Evolutionary conservation across 1,140 invertebrate genomes (phyloP).

Genomic region (Drosophila kanapiae): DNA sequence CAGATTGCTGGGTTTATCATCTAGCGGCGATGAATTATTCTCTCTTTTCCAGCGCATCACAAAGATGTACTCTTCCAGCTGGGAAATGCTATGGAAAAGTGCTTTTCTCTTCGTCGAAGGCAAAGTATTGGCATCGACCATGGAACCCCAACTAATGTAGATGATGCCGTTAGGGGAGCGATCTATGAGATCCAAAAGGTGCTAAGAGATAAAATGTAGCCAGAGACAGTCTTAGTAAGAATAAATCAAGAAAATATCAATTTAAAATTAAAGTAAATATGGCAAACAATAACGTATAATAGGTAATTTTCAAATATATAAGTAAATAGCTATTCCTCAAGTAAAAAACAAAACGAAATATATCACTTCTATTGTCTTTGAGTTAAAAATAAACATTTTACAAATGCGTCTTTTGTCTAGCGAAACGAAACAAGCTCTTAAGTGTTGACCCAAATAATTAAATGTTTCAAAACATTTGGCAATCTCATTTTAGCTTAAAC

Average conservation of each 20-base stretch:
- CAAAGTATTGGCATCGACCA: slow-evolving; percentile 88
- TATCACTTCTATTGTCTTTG: background rate
- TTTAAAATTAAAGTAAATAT: background rate
- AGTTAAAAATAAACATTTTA: slow-evolving; percentile 10
- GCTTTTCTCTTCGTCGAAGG: slow-evolving; percentile 86
- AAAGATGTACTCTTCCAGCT: slow-evolving; percentile 85
- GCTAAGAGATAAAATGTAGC: slow-evolving; percentile 13
- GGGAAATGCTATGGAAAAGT: slow-evolving; percentile 87
- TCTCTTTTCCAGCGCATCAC: slow-evolving; percentile 90
- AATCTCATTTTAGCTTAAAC: background rate
- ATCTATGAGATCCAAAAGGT: slow-evolving; percentile 76
- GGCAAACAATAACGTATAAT: too few relatives aligned
- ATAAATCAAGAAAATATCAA: background rate
- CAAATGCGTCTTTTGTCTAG: background rate
- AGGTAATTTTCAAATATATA: background rate
- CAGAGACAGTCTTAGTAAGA: background rate
- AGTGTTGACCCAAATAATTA: slow-evolving; percentile 20
- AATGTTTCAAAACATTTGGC: background rate
- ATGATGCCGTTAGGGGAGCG: slow-evolving; percentile 66
- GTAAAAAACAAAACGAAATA: background rate
- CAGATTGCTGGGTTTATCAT: slow-evolving; percentile 87
- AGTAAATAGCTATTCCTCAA: background rate
- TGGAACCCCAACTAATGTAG: slow-evolving; percentile 84
- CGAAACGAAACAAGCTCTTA: background rate
- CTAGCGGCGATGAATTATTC: slow-evolving; percentile 58